Evolutionary conservation across 2,113 vertebrate species (phyloP).

Genomic region (Phyllostomus hastatus): DNA sequence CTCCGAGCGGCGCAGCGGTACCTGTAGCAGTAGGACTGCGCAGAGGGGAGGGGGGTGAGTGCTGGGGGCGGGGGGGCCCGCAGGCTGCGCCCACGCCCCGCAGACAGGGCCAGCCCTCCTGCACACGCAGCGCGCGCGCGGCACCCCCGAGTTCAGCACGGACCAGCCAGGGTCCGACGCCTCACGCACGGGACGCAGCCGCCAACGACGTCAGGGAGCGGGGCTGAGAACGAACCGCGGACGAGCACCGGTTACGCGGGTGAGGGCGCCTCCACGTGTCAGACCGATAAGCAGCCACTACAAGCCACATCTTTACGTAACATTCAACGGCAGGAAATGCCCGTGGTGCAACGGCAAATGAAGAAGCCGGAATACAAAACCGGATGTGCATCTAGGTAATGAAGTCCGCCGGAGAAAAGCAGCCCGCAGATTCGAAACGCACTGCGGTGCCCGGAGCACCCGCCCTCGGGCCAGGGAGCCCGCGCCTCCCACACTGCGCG

Average conservation of each 20-base stretch:
- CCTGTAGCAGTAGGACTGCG: constrained; percentile 96
- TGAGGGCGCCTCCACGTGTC: background rate
- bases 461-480: background rate
- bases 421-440: no score
- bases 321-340: background rate
- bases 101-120: no score
- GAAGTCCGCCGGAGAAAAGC: background rate
- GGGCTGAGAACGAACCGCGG: background rate
- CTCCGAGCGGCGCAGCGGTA: constrained; percentile 97
- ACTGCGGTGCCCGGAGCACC: no score
- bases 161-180: no score
- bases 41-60: background rate
- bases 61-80: no score
- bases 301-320: background rate
- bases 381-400: background rate
- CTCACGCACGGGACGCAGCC: background rate
- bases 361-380: background rate
- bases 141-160: no score
- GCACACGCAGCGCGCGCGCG: no score
- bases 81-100: no score
- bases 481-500: background rate
- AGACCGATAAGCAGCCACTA: background rate
- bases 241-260: no score
- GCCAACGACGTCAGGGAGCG: background rate
- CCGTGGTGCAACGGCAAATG: background rate